phyloP scores from a whole-genome alignment of 2,113 vertebrate genomes.

The Salvator merianae region DNA sequence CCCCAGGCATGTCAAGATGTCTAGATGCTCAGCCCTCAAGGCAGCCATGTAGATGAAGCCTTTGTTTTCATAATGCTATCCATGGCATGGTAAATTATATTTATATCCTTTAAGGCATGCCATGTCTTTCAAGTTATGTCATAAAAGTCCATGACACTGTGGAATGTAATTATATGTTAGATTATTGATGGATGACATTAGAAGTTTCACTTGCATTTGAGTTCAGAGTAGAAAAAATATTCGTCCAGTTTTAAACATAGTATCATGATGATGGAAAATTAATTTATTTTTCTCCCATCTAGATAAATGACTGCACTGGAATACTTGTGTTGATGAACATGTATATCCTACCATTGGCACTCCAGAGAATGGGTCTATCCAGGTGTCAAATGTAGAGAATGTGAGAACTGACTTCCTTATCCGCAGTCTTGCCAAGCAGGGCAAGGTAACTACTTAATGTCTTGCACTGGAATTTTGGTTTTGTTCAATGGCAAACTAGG shows the following conservation, averaged over 20 bases:
- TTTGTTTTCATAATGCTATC: no score
- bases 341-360: constrained; percentile 82
- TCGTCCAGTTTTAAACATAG: no score
- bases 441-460: constrained; percentile 80
- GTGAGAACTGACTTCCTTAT: constrained; percentile 93
- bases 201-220: no score
- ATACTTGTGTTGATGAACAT: constrained; percentile 83
- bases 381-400: constrained; percentile 95
- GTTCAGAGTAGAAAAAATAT: neutral
- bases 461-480: neutral
- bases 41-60: no score
- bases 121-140: neutral
- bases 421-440: constrained; percentile 89
- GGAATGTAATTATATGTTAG: neutral
- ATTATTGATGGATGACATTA: neutral
- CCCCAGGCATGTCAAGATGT: no score
- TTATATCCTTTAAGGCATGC: neutral
- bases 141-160: neutral
- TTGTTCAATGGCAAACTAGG: no score
- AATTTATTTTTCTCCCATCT: neutral
- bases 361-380: constrained; percentile 89
- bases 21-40: no score
- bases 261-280: neutral
- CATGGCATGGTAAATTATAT: neutral
- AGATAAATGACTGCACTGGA: constrained; percentile 95